Evolutionary conservation across 2,888 invertebrate genomes (phyloP).

Genomic region (Steinernema carpocapsae): DNA sequence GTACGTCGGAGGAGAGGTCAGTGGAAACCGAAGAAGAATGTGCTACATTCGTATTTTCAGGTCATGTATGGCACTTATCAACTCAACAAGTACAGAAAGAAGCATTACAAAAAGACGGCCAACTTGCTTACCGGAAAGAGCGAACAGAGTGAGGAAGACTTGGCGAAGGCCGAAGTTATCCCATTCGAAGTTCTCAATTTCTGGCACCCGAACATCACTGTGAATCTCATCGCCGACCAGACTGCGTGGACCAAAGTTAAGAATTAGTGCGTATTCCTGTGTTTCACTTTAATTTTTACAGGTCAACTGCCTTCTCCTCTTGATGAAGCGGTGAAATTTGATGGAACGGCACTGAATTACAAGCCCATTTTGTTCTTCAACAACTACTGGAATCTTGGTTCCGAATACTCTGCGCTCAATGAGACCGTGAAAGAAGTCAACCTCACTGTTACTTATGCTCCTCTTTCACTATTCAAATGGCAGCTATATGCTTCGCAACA

Average conservation of each 20-base stretch:
- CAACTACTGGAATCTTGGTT: slow-evolving; percentile 98
- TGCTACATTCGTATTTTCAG: slow-evolving; percentile 36
- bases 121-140: slow-evolving; percentile 87
- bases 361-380: slow-evolving; percentile 92
- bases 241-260: slow-evolving; percentile 85
- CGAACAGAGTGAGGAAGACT: slow-evolving; percentile 65
- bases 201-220: slow-evolving; percentile 98
- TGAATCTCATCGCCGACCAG: slow-evolving; percentile 92
- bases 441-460: slow-evolving; percentile 75
- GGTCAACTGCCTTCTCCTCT: slow-evolving; percentile 54
- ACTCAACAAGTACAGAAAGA: slow-evolving; percentile 78
- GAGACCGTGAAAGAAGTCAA: slow-evolving; percentile 75
- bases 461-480: slow-evolving; percentile 94
- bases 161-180: slow-evolving; percentile 73
- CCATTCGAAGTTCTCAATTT: slow-evolving; percentile 82
- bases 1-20: slow-evolving; percentile 59
- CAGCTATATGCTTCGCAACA: slow-evolving; percentile 96
- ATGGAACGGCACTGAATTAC: slow-evolving; percentile 84
- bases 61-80: slow-evolving; percentile 50
- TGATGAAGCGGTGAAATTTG: slow-evolving; percentile 66
- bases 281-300: slow-evolving; percentile 23
- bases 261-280: slow-evolving; percentile 33
- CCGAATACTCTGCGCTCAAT: slow-evolving; percentile 81
- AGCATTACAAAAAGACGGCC: slow-evolving; percentile 83
- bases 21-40: slow-evolving; percentile 19